Base-by-base conservation (phyloP, 2,888 invertebrate genomes). In the Colostygia pectinataria region DNA sequence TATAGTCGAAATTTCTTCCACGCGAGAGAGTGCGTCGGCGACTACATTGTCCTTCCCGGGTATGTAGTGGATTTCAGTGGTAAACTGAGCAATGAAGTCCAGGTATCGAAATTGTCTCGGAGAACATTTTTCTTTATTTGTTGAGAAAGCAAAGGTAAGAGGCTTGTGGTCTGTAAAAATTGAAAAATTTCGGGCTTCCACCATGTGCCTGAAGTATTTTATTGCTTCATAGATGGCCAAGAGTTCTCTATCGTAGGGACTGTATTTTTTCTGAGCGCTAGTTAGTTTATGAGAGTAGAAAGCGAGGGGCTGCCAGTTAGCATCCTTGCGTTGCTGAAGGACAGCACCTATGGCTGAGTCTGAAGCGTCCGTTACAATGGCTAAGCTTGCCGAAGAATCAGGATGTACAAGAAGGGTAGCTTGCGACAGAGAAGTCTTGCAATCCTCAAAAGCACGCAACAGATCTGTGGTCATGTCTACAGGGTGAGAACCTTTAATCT, bases 401-500 rank as follows among this genome's bases (percentile, higher is more conserved):
- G 37, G 37, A 15, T 27, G 34, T n/a, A 13, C 18, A 2, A 42
- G 28, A 9, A 45, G 24, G 3, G 38, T 27, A 4, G 34, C 43
- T n/a, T 28, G 15, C 1, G 43, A 34, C 1, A 43, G 8, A 1
- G 18, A 20, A 8, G 18, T 27, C n/a, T 52, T 57, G 38, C 53
- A 55, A 1, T 10, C 32, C 1, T 53, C 25, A 20, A 59, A 59
- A 6, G 52, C 42, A 6, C 37, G 9, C 7, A 46, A 29, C 9
- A 39, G 10, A 1, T 53, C 51, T 8, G 43, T 25, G 4, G 48
- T 55, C 45, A 55, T 24, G 0, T 33, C 20, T 0, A 59, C 20
- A 6, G 47, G 50, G 1, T 50, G 39, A 1, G 51, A 42, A 2
- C 38, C 49, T 40, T 53, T 59, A 0, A 41, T 23, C 20, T 47